A percentile compares a stretch with the other conserved stretches of the same genome.
These are phyloP conservation scores for Cyprinus carpio DNA, from an alignment of 2,113 vertebrate genomes.

Conservation along the genomic window DNA sequence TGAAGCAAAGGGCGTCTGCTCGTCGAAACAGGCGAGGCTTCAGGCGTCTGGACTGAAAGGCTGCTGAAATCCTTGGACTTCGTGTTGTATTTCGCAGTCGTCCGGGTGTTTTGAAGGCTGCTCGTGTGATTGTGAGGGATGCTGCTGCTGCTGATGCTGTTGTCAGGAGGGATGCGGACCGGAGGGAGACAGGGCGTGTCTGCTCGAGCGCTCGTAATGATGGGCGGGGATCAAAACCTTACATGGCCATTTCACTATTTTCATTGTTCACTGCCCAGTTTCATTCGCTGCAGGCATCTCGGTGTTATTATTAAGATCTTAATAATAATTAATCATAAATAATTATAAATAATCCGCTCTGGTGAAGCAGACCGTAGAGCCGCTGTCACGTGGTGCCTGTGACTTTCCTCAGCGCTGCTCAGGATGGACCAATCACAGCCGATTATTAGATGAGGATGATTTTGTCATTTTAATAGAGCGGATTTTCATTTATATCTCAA, in stretches of 20 bases:
- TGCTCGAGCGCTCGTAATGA: background rate
- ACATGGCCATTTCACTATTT: too few relatives aligned
- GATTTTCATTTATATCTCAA: too few relatives aligned
- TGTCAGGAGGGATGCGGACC: constrained; percentile 33
- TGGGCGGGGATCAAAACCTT: too few relatives aligned
- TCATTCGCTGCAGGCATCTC: background rate
- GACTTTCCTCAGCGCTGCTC: background rate
- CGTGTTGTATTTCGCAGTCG: too few relatives aligned
- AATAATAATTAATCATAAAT: background rate
- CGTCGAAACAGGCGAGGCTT: too few relatives aligned
- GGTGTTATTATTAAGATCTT: background rate
- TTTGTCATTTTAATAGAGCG: background rate
- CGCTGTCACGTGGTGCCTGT: background rate
- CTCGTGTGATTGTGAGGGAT: background rate
- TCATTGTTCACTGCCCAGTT: background rate
- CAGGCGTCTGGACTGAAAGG: too few relatives aligned
- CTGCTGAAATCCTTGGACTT: too few relatives aligned
- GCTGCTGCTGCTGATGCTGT: background rate
- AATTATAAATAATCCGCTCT: background rate
- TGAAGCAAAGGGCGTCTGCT: too few relatives aligned
- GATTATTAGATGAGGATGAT: background rate
- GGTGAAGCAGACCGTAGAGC: background rate
- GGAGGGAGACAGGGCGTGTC: constrained; percentile 30
- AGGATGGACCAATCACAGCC: background rate
- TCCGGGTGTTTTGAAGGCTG: background rate